Evolutionary conservation across 2,113 vertebrate genomes (phyloP), one percentile per base, ranked within the genome.

Genomic region (Addax nasomaculatus): DNA sequence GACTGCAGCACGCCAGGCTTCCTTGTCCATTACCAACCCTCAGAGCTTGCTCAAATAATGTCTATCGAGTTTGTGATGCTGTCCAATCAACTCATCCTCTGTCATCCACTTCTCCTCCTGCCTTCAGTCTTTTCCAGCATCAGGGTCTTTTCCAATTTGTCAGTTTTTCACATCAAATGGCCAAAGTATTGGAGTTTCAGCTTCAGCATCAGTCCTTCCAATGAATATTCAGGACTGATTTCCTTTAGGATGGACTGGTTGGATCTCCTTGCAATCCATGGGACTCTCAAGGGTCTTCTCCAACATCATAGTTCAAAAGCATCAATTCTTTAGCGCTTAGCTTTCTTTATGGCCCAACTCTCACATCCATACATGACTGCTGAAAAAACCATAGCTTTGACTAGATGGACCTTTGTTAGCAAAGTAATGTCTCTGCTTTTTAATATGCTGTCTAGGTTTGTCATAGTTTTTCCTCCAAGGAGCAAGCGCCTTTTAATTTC

Each of bases 251-350:
- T 21, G 5, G n/a, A 39, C n/a, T 70, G 67, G n/a, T 23, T 70
- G n/a, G n/a, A 39, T 39, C 67, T 39, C 67, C n/a, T 39, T 70
- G n/a, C 19, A 39, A 2, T 70, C 67, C 5, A 70, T 12, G 67
- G 9, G n/a, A 23, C n/a, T 70, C 19, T 70, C 67, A 70, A 70
- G n/a, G 19, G 19, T 39, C 67, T 70, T 70, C 67, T 23, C 10
- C 67, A 70, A 70, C 19, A 39, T 0, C n/a, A 23, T 5, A 39
- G 19, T 39, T 70, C n/a, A 39, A 70, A 70, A 70, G n/a, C 19
- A 23, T 70, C 67, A 39, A 1, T 70, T 39, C n/a, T 70, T 70
- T 0, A 0, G 5, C 2, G 0, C 19, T 70, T 11, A 39, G n/a
- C 67, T 70, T 39, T 39, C n/a, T 36, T 39, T 39, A 70, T 23